phyloP scores from a whole-genome alignment of 1,140 invertebrate genomes.

The Elysia chlorotica region DNA sequence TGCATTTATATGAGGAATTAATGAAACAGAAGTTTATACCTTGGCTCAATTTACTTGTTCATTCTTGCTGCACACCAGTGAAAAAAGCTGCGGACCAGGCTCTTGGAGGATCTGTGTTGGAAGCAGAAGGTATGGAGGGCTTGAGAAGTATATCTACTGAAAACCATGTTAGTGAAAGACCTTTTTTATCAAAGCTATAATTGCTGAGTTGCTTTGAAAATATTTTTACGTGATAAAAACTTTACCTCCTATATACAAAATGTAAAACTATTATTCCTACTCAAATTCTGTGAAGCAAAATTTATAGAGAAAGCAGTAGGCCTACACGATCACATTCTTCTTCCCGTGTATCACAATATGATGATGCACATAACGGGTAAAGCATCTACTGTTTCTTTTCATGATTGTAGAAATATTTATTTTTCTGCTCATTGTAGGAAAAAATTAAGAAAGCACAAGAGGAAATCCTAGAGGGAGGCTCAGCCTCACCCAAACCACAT shows the following conservation, averaged over 20 bases:
- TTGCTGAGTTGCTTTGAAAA: too few relatives aligned
- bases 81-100: neutral
- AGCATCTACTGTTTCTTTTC: conserved; percentile 20
- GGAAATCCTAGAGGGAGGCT: conserved; percentile 19
- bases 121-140: neutral
- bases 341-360: too few relatives aligned
- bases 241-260: too few relatives aligned
- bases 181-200: too few relatives aligned
- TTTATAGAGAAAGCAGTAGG: neutral
- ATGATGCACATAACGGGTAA: neutral
- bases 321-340: neutral
- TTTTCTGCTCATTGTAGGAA: conserved; percentile 17
- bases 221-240: too few relatives aligned
- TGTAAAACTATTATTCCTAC: too few relatives aligned
- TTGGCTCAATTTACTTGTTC: neutral
- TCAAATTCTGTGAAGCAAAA: neutral
- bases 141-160: too few relatives aligned
- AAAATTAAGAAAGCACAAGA: conserved; percentile 24
- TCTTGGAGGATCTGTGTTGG: neutral
- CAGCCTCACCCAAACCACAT: too few relatives aligned
- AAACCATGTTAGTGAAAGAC: too few relatives aligned
- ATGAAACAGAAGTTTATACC: too few relatives aligned
- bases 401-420: conserved; percentile 35
- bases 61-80: neutral
- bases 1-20: too few relatives aligned